Percentiles rank a stretch among this genome's conserved stretches.
Evolutionary conservation across 1,140 invertebrate genomes (phyloP).

Genomic region (Zaprionus tsacasi): DNA sequence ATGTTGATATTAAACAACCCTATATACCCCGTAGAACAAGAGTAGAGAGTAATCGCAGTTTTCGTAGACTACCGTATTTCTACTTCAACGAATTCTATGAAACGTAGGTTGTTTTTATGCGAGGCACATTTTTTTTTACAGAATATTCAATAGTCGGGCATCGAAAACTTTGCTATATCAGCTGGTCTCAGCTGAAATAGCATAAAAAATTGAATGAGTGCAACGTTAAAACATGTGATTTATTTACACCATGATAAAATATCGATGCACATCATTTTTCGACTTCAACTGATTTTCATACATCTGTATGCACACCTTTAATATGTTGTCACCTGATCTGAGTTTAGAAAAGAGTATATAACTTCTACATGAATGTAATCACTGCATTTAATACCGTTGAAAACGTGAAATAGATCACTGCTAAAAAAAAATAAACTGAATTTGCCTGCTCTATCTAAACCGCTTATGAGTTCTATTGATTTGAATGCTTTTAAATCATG

Average conservation of each 20-base stretch:
- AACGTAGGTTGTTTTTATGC: not conserved
- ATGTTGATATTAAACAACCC: conserved; percentile 28
- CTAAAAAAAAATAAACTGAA: too few species aligned
- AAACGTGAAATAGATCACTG: too few species aligned
- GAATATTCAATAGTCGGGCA: not conserved
- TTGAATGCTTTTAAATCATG: not conserved
- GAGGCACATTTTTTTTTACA: not conserved
- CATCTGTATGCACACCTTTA: too few species aligned
- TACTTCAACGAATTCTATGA: not conserved
- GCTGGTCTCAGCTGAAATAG: conserved; percentile 36
- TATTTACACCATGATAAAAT: conserved; percentile 31
- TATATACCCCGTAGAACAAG: not conserved
- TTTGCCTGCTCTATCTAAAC: not conserved
- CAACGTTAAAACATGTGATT: conserved; percentile 30
- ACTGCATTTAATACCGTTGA: too few species aligned
- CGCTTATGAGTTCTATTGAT: conserved; percentile 9
- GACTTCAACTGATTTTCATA: conserved; percentile 15
- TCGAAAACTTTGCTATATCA: not conserved
- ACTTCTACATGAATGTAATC: too few species aligned
- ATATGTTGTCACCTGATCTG: too few species aligned
- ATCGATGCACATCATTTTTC: conserved; percentile 28
- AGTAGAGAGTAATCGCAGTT: not conserved
- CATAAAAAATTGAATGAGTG: conserved; percentile 26
- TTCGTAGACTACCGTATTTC: not conserved
- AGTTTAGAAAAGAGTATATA: too few species aligned